Percentiles rank a stretch among this genome's conserved stretches.
phyloP scores from a whole-genome alignment of 2,113 vertebrate species.

The Labeo catla region DNA sequence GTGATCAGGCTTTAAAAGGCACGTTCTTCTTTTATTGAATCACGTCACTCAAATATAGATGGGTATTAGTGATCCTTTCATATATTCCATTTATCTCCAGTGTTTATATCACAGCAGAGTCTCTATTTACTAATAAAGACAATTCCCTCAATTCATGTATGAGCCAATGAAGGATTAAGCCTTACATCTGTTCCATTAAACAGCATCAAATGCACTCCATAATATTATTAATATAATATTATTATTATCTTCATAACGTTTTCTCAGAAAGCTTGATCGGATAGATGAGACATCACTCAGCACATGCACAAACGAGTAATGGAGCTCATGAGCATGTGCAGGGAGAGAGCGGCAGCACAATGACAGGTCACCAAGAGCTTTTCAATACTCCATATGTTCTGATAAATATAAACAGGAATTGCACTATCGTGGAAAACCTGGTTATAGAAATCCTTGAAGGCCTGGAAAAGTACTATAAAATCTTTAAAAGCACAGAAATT shows the following conservation, averaged over 20 bases:
- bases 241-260: neutral
- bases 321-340: neutral
- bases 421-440: neutral
- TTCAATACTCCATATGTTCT: neutral
- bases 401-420: neutral
- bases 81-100: slow-evolving; percentile 9
- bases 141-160: neutral
- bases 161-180: slow-evolving; percentile 28
- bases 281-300: neutral
- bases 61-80: neutral
- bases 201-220: neutral
- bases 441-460: neutral
- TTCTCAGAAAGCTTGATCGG: neutral
- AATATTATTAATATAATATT: too few species aligned
- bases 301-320: neutral
- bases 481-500: neutral
- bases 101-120: neutral
- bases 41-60: neutral
- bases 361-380: neutral
- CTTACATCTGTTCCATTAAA: slow-evolving; percentile 1
- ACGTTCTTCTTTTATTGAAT: neutral
- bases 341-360: neutral
- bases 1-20: neutral
- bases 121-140: slow-evolving; percentile 3
- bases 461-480: neutral